Evolutionary conservation across 2,797 vertebrate genomes (phyloP).

Genomic region (Oryzias dopingdopingensis): DNA sequence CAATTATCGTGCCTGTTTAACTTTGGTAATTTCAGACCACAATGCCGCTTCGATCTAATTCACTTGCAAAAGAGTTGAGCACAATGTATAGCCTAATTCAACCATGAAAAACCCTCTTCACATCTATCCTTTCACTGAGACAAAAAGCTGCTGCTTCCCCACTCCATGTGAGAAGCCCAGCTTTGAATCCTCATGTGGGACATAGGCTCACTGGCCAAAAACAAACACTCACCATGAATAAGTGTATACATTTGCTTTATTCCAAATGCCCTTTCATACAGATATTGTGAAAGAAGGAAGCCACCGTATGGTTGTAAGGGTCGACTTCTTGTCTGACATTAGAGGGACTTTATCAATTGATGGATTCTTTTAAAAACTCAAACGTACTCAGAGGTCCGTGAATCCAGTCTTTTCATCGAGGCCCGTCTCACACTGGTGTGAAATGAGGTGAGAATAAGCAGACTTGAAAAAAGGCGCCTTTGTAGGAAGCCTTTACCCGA

Average conservation of each 20-base stretch:
- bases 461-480: slow-evolving; percentile 68
- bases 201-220: slow-evolving; percentile 47
- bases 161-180: slow-evolving; percentile 39
- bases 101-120: slow-evolving; percentile 69
- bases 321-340: slow-evolving; percentile 38
- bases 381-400: slow-evolving; percentile 61
- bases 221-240: slow-evolving; percentile 66
- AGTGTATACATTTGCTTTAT: slow-evolving; percentile 58
- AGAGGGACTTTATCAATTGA: slow-evolving; percentile 62
- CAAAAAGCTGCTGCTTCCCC: slow-evolving; percentile 65
- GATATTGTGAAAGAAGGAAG: slow-evolving; percentile 38
- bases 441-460: slow-evolving; percentile 76
- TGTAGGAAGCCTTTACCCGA: slow-evolving; percentile 56
- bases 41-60: slow-evolving; percentile 60
- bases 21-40: slow-evolving; percentile 38
- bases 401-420: slow-evolving; percentile 66
- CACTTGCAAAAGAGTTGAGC: slow-evolving; percentile 61
- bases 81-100: slow-evolving; percentile 64
- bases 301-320: slow-evolving; percentile 38
- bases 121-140: slow-evolving; percentile 57
- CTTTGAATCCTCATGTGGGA: slow-evolving; percentile 57
- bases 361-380: slow-evolving; percentile 71
- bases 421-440: slow-evolving; percentile 69
- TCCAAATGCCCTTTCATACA: slow-evolving; percentile 35
- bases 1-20: slow-evolving; percentile 56